Conservation (phyloP, 2,113 vertebrate genomes). For the Corythoichthys haematopterus region DNA sequence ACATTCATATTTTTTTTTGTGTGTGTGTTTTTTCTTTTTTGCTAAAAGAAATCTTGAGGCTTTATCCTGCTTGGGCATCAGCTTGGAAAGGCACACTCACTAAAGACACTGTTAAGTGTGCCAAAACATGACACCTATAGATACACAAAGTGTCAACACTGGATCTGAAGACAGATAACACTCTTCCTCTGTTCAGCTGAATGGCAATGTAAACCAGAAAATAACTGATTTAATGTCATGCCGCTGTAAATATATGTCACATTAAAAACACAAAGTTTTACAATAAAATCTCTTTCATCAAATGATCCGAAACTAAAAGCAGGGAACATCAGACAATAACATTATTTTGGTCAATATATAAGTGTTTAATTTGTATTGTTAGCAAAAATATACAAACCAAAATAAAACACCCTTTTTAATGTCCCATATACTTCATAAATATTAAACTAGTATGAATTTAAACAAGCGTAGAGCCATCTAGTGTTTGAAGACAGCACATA, state of each 20-base stretch:
- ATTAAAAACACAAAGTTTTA: constrained; percentile 66
- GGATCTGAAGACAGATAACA: constrained; percentile 1
- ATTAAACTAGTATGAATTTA: constrained; percentile 72
- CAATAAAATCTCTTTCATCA: constrained; percentile 64
- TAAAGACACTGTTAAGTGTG: constrained; percentile 20
- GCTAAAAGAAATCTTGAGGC: background rate
- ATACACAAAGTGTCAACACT: constrained; percentile 17
- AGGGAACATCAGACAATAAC: constrained; percentile 53
- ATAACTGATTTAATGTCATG: constrained; percentile 50
- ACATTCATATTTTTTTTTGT: background rate
- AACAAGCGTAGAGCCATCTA: constrained; percentile 53
- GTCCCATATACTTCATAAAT: constrained; percentile 83
- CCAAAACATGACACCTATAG: constrained; percentile 22
- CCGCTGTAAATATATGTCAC: constrained; percentile 37
- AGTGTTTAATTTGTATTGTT: constrained; percentile 61
- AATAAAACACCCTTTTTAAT: constrained; percentile 78
- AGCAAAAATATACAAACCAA: constrained; percentile 93
- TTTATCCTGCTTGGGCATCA: constrained; percentile 4
- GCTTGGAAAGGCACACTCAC: constrained; percentile 28
- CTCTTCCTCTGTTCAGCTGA: constrained; percentile 19
- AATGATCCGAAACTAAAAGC: constrained; percentile 57
- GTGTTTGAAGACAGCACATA: constrained; percentile 38
- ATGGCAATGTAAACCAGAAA: constrained; percentile 30
- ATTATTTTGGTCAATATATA: constrained; percentile 63
- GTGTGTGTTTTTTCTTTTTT: background rate